phyloP scores from a whole-genome alignment of 2,113 vertebrate genomes.

The Galemys pyrenaicus region DNA sequence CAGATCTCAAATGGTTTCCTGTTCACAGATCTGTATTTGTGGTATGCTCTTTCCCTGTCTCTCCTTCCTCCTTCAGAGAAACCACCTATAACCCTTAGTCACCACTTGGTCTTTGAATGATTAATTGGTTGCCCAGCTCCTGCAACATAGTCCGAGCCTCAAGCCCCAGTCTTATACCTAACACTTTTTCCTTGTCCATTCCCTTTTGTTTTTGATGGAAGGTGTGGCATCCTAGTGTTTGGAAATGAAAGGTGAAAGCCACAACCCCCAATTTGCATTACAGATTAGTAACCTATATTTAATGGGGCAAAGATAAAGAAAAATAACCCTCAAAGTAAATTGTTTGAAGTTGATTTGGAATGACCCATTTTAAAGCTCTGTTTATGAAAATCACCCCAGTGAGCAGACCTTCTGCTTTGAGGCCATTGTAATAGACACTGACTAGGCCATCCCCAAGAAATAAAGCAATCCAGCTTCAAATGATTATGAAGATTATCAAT shows the following conservation, averaged over 20 bases:
- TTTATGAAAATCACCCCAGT: not conserved
- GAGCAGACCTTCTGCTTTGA: not conserved
- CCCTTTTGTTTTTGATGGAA: not conserved
- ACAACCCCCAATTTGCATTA: not conserved
- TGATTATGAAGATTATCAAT: not conserved
- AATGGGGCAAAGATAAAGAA: not conserved
- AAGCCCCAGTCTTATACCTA: not conserved
- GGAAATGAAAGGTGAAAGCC: conserved; percentile 3
- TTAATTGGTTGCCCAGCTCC: not conserved
- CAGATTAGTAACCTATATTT: not conserved
- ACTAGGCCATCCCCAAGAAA: not conserved
- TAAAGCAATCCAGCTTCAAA: not conserved
- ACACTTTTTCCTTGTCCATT: not conserved
- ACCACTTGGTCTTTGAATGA: not conserved
- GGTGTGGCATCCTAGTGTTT: not conserved
- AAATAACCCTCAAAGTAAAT: not conserved
- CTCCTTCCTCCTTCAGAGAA: conserved; percentile 13
- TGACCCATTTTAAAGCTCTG: not conserved
- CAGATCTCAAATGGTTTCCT: not conserved
- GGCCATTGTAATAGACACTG: not conserved
- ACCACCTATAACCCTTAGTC: not conserved
- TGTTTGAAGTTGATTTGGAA: not conserved
- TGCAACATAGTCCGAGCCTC: not conserved
- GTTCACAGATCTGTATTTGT: not conserved
- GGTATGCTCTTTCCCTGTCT: not conserved